These are phyloP conservation scores for Pseudopipra pipra DNA, from an alignment of 2,113 vertebrate genomes.

Conservation along the genomic window DNA sequence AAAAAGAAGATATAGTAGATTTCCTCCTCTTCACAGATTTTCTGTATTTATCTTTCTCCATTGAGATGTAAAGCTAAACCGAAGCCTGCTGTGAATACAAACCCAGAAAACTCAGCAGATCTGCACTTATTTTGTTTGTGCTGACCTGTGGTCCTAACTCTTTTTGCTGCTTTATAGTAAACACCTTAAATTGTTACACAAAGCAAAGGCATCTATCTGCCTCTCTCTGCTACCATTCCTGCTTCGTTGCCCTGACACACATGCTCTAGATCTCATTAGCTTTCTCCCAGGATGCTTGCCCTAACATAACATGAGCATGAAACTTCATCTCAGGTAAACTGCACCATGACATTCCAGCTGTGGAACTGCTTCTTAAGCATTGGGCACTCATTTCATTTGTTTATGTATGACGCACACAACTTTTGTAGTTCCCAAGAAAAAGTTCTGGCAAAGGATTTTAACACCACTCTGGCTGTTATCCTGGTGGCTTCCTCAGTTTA, in stretches of 20 bases:
- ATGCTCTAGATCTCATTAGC: background rate
- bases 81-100: background rate
- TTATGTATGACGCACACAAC: background rate
- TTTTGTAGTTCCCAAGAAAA: background rate
- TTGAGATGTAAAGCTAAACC: background rate
- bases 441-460: background rate
- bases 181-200: background rate
- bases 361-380: background rate
- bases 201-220: background rate
- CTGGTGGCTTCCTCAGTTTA: background rate
- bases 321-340: background rate
- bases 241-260: background rate
- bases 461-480: background rate
- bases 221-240: background rate
- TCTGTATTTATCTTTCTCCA: background rate
- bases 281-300: background rate
- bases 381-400: background rate
- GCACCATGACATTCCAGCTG: background rate
- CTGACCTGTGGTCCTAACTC: background rate
- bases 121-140: background rate
- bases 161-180: background rate
- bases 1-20: background rate
- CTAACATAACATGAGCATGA: background rate
- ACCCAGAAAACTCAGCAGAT: background rate
- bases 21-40: background rate